A percentile compares a stretch with the other conserved stretches of the same genome.
Conservation (phyloP, 2,888 invertebrate species). For the Anodontia alba region DNA sequence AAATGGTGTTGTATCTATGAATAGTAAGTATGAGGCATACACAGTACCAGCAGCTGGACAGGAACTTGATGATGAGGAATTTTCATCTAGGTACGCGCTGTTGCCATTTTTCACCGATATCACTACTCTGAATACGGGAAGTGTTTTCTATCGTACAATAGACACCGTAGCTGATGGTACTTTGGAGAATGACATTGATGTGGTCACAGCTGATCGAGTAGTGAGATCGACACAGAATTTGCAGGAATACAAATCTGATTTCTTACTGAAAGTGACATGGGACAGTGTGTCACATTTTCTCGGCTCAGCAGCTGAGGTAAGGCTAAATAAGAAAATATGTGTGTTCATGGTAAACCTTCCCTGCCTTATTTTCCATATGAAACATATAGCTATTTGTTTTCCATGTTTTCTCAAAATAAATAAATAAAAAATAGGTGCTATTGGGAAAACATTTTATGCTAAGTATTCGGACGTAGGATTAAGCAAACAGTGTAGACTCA, state of each 20-base stretch:
- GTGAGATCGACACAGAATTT: neutral
- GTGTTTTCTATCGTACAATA: neutral
- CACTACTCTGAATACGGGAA: neutral
- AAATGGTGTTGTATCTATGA: constrained; percentile 45
- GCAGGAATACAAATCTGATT: neutral
- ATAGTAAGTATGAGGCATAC: constrained; percentile 5
- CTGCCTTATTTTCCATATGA: no score
- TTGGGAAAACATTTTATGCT: no score
- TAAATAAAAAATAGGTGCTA: no score
- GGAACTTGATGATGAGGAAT: neutral
- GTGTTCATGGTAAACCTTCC: no score
- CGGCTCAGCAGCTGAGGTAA: neutral
- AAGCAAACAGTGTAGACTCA: no score
- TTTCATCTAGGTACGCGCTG: neutral
- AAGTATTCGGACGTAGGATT: no score
- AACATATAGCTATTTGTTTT: no score
- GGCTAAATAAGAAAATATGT: no score
- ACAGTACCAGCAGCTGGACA: no score
- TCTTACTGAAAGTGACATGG: neutral
- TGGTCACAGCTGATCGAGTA: neutral
- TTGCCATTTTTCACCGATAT: neutral
- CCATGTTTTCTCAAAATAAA: no score
- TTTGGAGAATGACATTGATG: neutral
- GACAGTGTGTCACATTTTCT: neutral
- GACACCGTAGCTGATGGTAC: neutral